Conservation (phyloP, 1,140 invertebrate genomes). For the Drosophila bipectinata region DNA sequence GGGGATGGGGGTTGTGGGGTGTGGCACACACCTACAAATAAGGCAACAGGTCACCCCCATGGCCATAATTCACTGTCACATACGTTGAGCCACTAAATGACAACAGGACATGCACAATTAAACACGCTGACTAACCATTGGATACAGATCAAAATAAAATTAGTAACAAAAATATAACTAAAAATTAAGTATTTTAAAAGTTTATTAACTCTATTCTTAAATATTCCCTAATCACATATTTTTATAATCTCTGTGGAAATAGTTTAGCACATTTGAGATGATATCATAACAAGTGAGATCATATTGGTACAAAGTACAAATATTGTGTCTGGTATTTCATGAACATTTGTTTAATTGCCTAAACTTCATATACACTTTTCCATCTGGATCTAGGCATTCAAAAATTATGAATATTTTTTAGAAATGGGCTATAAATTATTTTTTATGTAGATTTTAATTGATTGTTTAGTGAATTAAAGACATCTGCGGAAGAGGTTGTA, state of each 20-base stretch:
- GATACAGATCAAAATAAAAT: constrained; percentile 21
- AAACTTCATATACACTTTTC: neutral
- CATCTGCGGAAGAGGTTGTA: neutral
- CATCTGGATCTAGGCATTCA: neutral
- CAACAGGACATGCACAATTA: constrained; percentile 77
- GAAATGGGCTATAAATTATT: neutral
- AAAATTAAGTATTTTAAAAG: no score
- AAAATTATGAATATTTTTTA: neutral
- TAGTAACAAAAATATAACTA: no score
- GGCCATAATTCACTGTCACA: constrained; percentile 44
- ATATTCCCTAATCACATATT: neutral
- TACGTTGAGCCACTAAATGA: constrained; percentile 46
- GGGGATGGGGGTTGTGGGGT: neutral
- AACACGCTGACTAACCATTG: constrained; percentile 56
- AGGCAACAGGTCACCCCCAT: constrained; percentile 52
- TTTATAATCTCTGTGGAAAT: neutral
- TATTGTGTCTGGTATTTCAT: neutral
- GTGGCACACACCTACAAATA: constrained; percentile 22
- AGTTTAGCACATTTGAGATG: neutral
- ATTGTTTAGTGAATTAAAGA: neutral
- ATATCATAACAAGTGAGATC: neutral
- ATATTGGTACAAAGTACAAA: neutral
- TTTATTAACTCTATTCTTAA: neutral
- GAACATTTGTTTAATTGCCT: neutral
- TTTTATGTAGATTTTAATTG: neutral